Evolutionary conservation across 2,113 vertebrate genomes (phyloP), one percentile per base, ranked within the genome.

Genomic region (Scophthalmus maximus): DNA sequence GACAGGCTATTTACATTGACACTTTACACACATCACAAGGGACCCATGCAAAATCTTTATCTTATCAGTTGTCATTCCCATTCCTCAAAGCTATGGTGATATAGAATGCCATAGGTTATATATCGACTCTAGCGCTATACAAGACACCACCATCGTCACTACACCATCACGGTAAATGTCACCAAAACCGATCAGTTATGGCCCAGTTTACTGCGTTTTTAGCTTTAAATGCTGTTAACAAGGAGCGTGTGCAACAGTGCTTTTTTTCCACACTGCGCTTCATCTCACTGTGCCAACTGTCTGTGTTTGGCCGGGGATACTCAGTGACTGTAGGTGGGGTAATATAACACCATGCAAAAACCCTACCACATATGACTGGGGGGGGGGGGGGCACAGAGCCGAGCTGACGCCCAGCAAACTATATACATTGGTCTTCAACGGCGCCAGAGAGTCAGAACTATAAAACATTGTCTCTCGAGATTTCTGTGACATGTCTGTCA

Each of bases 321-420:
- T 76, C 73, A 20, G 78, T 74, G 84, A 88, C 79, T 55, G 52
- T 42, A 72, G 64, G 84, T 78, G 88, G 85, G 86, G 82, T 83
- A 73, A 86, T 79, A 90, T 8, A 91, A 92, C 85, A 87, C 88
- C 92, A 94, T 92, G 91, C 92, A 86, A 86, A 88, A 87, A 49
- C 78, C 85, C 85, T 73, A 76, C 78, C 70, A 66, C 67, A 62
- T 67, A 82, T 76, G 58, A 59, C 38, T 38, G 64, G 77, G 82
- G 82, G 65, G 75, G 32, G 60, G 26, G 58, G 62, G 27, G 7
- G 12, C 61, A 46, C 47, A 68, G 80, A 52, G 60, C 68, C 66
- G 8, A 62, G 75, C 51, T 27, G 29, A 59, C 36, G 38, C 79
- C 50, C 78, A 67, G 56, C 51, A 65, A 49, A 11, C 25, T 63